Evolutionary conservation across 2,113 vertebrate genomes (phyloP).

Genomic region (Boulengerochromis microlepis): DNA sequence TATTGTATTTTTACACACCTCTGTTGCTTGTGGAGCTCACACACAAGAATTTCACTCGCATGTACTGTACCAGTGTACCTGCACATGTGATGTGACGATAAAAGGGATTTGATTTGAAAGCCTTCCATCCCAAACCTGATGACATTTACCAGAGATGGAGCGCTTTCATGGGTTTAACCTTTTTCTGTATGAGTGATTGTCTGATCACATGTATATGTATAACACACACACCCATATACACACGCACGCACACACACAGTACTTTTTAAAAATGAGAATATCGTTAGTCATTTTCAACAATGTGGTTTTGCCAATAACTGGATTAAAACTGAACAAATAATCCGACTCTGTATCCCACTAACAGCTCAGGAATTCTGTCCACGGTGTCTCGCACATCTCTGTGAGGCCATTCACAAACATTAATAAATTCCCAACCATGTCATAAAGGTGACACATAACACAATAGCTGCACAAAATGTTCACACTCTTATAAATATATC

Average conservation of each 20-base stretch:
- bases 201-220: not conserved
- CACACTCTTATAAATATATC: not conserved
- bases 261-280: not conserved
- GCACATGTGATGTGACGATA: not conserved
- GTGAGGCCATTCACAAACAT: not conserved
- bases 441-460: not conserved
- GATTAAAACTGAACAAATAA: not conserved
- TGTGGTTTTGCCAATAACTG: not conserved
- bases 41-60: rapidly evolving
- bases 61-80: not conserved
- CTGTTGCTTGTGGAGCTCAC: not conserved
- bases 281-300: not conserved
- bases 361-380: not conserved
- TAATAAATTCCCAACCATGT: not conserved
- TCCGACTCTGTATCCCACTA: not conserved
- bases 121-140: not conserved
- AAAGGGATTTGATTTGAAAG: not conserved
- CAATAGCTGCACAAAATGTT: not conserved
- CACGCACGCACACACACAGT: not conserved
- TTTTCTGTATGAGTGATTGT: not conserved
- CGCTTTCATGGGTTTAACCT: not conserved
- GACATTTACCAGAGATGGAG: not conserved
- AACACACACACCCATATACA: not conserved
- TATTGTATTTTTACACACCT: not conserved
- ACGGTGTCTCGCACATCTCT: not conserved